Evolutionary conservation across 2,113 vertebrate genomes (phyloP), one percentile per base, ranked within the genome.

Genomic region (Arvicanthis niloticus): DNA sequence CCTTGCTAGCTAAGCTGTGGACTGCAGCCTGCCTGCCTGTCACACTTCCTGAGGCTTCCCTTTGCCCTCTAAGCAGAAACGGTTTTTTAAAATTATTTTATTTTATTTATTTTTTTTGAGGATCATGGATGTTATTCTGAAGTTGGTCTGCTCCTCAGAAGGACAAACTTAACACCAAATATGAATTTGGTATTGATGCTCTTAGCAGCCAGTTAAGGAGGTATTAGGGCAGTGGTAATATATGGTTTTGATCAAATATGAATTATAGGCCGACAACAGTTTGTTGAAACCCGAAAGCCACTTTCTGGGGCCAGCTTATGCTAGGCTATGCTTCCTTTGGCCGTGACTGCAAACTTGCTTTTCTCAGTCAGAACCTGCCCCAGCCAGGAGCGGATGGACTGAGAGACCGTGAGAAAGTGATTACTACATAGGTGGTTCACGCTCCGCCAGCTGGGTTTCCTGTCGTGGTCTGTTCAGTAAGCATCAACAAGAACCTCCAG

Each of bases 241-340:
- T 1, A n/a, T n/a, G 1, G 31, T 48, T 77, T 76, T 90, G 11
- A 88, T 80, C 26, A 65, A 26, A 92, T 72, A 58, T 4, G 65
- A 86, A 48, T 58, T 5, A 3, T 16, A 73, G n/a, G 48, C 62
- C 53, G 56, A 67, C 40, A 56, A 5, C 21, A n/a, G 75, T 77
- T 34, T 90, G 72, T 70, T 78, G 21, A 65, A 75, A 90, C 70
- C 89, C 5, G 0, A 21, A 67, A 58, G 58, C 91, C 56, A 70
- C 31, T 77, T 51, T 60, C 93, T 85, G 78, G 31, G 4, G 1
- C 92, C 3, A 34, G 31, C n/a, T 73, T 6, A 10, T 1, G 89
- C 56, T 6, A 10, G 1, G 89, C 56, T 22, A 2, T 6, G 0
- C 0, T 2, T 7, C 34, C n/a, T 67, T 12, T 31, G 24, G 17